Conservation (phyloP, 2,113 vertebrate species). For the Leptosomus discolor region DNA sequence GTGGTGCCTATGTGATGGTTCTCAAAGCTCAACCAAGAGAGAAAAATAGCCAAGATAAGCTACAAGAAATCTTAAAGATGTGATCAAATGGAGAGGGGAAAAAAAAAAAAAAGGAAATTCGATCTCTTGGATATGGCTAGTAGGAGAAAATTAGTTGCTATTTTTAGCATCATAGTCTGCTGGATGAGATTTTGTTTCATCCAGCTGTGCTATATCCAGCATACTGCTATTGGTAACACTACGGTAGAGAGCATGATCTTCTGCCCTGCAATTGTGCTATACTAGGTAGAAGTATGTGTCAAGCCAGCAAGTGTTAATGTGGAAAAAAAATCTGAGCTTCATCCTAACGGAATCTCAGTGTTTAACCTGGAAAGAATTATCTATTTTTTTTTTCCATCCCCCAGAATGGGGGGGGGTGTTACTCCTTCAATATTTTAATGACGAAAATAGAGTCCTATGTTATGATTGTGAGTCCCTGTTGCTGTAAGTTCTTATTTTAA, state of each 20-base stretch:
- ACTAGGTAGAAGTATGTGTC: accelerated
- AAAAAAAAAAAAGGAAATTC: background rate
- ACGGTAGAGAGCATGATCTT: background rate
- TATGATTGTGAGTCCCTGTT: background rate
- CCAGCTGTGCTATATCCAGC: background rate
- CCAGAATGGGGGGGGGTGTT: background rate
- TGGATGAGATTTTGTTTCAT: background rate
- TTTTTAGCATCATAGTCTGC: background rate
- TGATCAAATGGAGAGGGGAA: background rate
- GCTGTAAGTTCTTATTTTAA: background rate
- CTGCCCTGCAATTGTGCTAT: background rate
- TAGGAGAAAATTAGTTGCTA: background rate
- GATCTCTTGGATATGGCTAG: background rate
- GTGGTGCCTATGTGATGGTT: background rate
- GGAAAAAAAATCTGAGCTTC: background rate
- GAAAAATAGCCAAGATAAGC: background rate
- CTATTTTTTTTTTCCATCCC: background rate
- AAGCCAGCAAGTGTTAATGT: background rate
- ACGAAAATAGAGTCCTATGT: background rate
- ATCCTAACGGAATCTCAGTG: background rate
- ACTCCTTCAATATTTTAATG: background rate
- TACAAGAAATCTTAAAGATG: background rate
- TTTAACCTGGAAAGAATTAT: background rate
- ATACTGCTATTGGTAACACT: background rate
- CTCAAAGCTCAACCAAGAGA: background rate